A percentile compares a stretch with the other conserved stretches of the same genome.
Conservation (phyloP, 1,140 invertebrate genomes). For the Sitobion miscanthi region DNA sequence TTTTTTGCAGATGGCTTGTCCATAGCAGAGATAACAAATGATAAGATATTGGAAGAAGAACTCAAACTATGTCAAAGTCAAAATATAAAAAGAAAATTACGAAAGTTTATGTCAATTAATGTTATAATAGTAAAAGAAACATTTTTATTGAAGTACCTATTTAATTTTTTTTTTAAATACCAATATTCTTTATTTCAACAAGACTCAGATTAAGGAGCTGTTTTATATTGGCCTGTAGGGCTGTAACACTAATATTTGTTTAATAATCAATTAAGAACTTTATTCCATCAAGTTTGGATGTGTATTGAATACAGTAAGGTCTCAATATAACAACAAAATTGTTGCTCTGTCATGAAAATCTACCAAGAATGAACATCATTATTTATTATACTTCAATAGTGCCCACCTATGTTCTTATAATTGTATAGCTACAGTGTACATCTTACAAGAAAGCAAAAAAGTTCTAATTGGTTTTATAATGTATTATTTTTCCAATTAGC, state of each 20-base stretch:
- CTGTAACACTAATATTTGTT: neutral
- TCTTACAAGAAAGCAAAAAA: neutral
- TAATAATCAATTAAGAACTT: neutral
- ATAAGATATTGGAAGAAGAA: too few relatives aligned
- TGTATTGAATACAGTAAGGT: neutral
- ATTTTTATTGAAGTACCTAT: neutral
- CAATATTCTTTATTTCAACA: neutral
- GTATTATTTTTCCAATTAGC: too few relatives aligned
- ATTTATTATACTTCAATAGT: neutral
- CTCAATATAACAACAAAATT: neutral
- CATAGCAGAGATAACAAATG: too few relatives aligned
- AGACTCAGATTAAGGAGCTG: neutral
- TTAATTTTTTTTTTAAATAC: neutral
- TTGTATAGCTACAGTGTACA: neutral
- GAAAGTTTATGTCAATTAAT: neutral
- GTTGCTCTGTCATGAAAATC: neutral
- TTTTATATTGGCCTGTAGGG: neutral
- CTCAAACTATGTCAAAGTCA: too few relatives aligned
- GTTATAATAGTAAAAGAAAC: neutral
- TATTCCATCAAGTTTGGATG: neutral
- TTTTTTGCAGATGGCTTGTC: too few relatives aligned
- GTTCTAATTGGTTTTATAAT: neutral
- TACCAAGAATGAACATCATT: neutral
- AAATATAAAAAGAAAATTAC: neutral
- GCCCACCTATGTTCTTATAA: neutral